Evolutionary conservation across 2,888 invertebrate genomes (phyloP), one percentile per base, ranked within the genome.

Genomic region (Eudasyphora cyanicolor): DNA sequence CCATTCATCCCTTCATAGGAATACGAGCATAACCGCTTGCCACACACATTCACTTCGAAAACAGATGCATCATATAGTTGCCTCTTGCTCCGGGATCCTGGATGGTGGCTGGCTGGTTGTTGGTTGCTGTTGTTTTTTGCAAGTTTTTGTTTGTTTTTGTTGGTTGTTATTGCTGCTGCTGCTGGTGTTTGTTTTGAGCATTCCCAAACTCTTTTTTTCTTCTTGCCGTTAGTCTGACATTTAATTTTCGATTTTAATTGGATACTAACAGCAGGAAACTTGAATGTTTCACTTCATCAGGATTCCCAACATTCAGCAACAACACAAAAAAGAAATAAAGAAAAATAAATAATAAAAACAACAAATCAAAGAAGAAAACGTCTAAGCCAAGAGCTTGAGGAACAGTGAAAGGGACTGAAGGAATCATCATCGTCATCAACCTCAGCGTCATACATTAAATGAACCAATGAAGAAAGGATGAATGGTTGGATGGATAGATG

Each of bases 231-330:
- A 85, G 86, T 86, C 90, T 91, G 91, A 91, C 91, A 91, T 91
- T 91, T 91, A 91, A 91, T 91, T 91, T 91, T 91, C 89, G 90
- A 90, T 91, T 91, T 91, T 91, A 91, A 91, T 91, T 91, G 91
- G 91, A 91, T 91, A 89, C 89, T 89, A 91, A 91, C 91, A 91
- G 91, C 90, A 90, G 91, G 91, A 89, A 87, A 89, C 89, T 81
- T 85, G 82, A 82, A 77, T 79, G 79, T 82, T 83, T 82, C 71
- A 81, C 81, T 84, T 81, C 71, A 84, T 81, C 71, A 45, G 45
- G 45, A n/a, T 14, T 38, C 12, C 38, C 38, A 38, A 38, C 7
- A 38, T 12, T 5, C 8, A 27, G 8, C 24, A 24, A 57, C 29
- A 62, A 38, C 29, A 64, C 32, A 32, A 38, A 29, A 35, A 77